A percentile compares a stretch with the other conserved stretches of the same genome.
Evolutionary conservation across 2,113 vertebrate genomes (phyloP).

Genomic region (Diphyllodes magnificus): DNA sequence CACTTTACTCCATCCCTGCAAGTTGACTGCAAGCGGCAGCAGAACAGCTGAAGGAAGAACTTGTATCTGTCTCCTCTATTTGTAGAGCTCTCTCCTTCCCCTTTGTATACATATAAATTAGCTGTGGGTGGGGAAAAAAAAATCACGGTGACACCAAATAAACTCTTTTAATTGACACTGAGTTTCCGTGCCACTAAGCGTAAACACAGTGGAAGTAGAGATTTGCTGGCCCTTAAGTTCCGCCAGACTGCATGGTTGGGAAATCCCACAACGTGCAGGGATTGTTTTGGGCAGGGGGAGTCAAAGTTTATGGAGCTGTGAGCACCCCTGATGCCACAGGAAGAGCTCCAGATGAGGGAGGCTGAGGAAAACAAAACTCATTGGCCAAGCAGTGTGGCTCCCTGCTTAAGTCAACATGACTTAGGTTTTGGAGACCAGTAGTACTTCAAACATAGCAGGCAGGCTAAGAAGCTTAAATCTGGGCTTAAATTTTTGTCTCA

Average conservation of each 20-base stretch:
- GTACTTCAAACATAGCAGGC: background rate
- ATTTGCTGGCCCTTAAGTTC: background rate
- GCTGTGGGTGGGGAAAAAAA: background rate
- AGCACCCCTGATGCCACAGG: background rate
- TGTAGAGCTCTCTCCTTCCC: background rate
- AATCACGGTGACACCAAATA: background rate
- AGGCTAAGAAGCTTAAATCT: background rate
- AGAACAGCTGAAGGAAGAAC: background rate
- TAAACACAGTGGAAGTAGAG: background rate
- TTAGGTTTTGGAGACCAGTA: background rate
- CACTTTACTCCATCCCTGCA: background rate
- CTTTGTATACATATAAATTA: background rate
- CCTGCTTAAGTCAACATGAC: background rate
- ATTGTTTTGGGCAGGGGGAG: background rate
- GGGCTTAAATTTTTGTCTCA: background rate
- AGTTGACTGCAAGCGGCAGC: background rate
- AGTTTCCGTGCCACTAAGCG: background rate
- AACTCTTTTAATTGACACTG: background rate
- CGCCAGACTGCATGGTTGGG: accelerated
- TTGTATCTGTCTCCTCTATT: background rate
- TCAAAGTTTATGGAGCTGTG: background rate
- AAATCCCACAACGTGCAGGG: background rate
- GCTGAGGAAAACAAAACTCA: background rate
- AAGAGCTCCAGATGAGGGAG: background rate
- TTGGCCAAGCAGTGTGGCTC: background rate